Percentiles rank a stretch among this genome's conserved stretches.
These are phyloP conservation scores for Eufriesea mexicana DNA, from an alignment of 1,140 invertebrate genomes.

Conservation along the genomic window DNA sequence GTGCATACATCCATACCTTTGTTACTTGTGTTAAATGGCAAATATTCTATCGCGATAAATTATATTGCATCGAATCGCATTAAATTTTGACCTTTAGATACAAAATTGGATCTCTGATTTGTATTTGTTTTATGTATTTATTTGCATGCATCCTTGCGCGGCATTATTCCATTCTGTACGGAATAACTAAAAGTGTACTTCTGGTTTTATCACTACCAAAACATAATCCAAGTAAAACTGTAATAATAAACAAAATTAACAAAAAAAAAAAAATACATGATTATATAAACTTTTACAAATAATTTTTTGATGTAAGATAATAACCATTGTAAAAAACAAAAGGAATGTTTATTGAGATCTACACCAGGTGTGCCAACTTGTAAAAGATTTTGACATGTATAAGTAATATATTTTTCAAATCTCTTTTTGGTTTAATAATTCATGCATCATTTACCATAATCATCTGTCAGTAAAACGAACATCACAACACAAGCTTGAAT, in stretches of 20 bases:
- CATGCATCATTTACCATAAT: conserved; percentile 71
- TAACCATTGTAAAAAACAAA: background rate
- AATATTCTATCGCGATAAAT: background rate
- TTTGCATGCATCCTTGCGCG: background rate
- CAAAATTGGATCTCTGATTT: background rate
- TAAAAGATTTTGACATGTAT: background rate
- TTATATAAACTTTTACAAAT: background rate
- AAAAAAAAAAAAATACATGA: conserved; percentile 5
- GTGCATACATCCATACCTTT: background rate
- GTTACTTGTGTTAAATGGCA: too few species aligned
- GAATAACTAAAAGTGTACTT: background rate
- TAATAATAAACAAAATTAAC: conserved; percentile 30
- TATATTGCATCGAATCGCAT: background rate
- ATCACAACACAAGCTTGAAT: conserved; percentile 74
- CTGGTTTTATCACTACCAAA: background rate
- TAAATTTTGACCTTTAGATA: background rate
- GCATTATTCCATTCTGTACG: background rate
- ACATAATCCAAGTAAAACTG: too few species aligned
- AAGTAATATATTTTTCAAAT: background rate
- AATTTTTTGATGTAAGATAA: background rate
- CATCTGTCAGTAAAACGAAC: conserved; percentile 69
- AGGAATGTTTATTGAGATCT: background rate
- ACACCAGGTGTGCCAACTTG: background rate
- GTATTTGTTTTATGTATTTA: background rate
- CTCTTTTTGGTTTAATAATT: background rate